These are phyloP conservation scores for Tricholauxania praeusta DNA, from an alignment of 2,888 invertebrate genomes.

Conservation along the genomic window DNA sequence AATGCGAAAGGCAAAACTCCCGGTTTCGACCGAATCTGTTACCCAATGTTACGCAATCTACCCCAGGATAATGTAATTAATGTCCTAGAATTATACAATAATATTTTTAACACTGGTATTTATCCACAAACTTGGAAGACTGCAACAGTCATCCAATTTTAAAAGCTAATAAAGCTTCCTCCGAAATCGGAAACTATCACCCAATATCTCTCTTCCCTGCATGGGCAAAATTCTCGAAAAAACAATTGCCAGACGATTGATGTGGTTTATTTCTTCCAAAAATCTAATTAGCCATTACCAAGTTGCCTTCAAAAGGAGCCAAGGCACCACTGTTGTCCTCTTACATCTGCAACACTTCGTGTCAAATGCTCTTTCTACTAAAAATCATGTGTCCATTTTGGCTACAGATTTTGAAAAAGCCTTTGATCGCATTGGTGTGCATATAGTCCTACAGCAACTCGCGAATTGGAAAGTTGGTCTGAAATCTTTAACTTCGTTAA, in stretches of 20 bases:
- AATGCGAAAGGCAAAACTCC: background rate
- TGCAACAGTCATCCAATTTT: constrained; percentile 5
- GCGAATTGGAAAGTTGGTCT: background rate
- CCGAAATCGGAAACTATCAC: background rate
- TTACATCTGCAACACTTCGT: constrained; percentile 10
- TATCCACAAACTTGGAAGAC: constrained; percentile 13
- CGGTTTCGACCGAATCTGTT: constrained; percentile 9
- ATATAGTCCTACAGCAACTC: constrained; percentile 2
- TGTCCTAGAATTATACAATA: constrained; percentile 7
- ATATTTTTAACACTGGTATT: background rate
- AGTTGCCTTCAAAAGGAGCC: no score
- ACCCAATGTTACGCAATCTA: constrained; percentile 8
- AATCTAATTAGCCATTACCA: background rate
- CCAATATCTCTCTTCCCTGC: constrained; percentile 32
- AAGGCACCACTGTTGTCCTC: no score
- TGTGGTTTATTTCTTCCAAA: constrained; percentile 11
- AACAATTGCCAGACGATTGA: constrained; percentile 21
- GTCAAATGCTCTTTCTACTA: constrained; percentile 2
- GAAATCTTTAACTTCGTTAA: constrained; percentile 9
- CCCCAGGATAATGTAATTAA: background rate
- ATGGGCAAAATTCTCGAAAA: constrained; percentile 32
- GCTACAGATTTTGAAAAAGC: constrained; percentile 25
- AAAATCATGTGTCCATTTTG: constrained; percentile 10
- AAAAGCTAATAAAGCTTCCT: background rate
- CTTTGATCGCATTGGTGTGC: background rate